Evolutionary conservation across 2,888 invertebrate species (phyloP), one percentile per base, ranked within the genome.

Genomic region (Lutraria lutraria): DNA sequence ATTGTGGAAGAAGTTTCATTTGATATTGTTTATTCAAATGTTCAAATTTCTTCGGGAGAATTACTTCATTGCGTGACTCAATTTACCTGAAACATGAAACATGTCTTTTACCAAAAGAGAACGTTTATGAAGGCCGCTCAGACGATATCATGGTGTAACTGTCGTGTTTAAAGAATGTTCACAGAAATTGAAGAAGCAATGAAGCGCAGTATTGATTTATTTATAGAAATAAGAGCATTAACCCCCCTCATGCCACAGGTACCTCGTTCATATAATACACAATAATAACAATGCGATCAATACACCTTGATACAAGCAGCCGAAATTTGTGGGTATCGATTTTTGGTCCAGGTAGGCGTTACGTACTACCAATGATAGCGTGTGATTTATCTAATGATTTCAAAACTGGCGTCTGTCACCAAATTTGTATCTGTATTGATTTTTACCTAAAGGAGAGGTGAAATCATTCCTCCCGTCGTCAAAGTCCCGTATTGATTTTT

Each of bases 271-370:
- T 88, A 83, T 83, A 43, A 83, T 81, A 76, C 87, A 76, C 83
- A 80, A 83, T 89, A 81, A 84, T 84, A 34, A 31, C 34, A 84
- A 81, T 76, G 29, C 87, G 87, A 89, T 89, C 89, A 72, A 89
- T 89, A 68, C 29, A 25, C 84, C 83, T 63, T 82, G 81, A 84
- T 56, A 83, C 79, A 84, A 87, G 87, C 87, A 76, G 81, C 89
- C 89, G 87, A 89, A 89, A 76, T 76, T 89, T 89, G 87, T 68
- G 60, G 52, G 52, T 87, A 89, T 89, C 60, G 89, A 89, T 89
- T 89, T 88, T 89, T 89, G 83, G 76, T 76, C 79, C 87, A 88
- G 87, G 87, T 88, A 88, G 76, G 34, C 76, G 76, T 29, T 76
- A 76, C 79, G 85, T 56, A 85, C 83, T 79, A 79, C 79, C 83